Base-by-base conservation (phyloP, 2,797 vertebrate species). In the Bucorvus abyssinicus region DNA sequence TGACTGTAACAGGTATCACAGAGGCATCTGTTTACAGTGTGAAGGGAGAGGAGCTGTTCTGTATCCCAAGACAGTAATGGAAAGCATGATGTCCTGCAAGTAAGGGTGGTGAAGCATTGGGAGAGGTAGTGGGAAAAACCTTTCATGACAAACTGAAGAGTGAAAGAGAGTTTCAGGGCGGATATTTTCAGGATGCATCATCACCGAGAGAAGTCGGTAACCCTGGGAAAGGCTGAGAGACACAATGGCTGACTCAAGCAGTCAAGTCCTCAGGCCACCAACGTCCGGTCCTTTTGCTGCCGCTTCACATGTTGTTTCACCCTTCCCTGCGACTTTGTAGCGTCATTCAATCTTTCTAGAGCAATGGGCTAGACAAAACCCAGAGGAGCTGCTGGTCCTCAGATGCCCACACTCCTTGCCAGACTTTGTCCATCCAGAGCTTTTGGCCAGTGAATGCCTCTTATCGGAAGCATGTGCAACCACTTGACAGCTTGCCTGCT, bases 131-230 rank as follows among this genome's bases (percentile, higher is more conserved):
- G 81, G 87, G 80, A 91, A 86, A 88, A 86, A 93, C 21, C 55
- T 69, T 27, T 89, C 76, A 79, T 2, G 13, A 38, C 55, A 77
- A 85, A 83, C 57, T 1, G 0, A 87, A 50, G 63, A 84, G 70
- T 3, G 5, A 68, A 94, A 36, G 70, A 81, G 68, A 89, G 90
- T 96, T 90, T 95, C 86, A 29, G 84, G 81, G 88, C 75, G 94
- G 86, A 87, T 94, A 10, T 77, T 96, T 95, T 34, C 70, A 80
- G 38, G 70, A 90, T 90, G 91, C 53, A 77, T 94, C 94, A 93
- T 83, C 84, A 57, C 15, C 8, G 0, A 47, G 32, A 82, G 88
- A 78, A 60, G 56, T 1, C 65, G 55, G 36, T 38, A 89, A 11
- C 30, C 70, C 77, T 84, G 89, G 77, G 59, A 94, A 94, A 90